phyloP scores from a whole-genome alignment of 2,797 vertebrate species.

The Melopsittacus undulatus region DNA sequence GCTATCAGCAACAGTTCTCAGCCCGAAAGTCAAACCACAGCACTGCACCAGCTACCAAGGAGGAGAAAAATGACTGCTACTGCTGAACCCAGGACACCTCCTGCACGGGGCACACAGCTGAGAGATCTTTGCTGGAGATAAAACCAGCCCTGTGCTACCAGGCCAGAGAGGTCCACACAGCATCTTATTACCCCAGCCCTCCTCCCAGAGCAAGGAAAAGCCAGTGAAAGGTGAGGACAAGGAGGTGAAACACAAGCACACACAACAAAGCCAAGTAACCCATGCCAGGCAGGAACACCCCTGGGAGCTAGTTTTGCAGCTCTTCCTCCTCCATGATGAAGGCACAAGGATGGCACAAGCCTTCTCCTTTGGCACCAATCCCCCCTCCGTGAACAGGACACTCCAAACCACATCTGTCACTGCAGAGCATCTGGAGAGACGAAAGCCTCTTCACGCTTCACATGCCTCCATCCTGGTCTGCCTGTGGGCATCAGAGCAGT shows the following conservation, averaged over 20 bases:
- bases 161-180: not conserved
- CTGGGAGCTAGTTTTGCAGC: not conserved
- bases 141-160: rapidly evolving
- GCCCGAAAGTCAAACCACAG: too few relatives aligned
- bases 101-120: not conserved
- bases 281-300: not conserved
- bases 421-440: not conserved
- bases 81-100: too few relatives aligned
- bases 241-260: not conserved
- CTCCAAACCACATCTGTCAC: not conserved
- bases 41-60: too few relatives aligned
- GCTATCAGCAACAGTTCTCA: too few relatives aligned
- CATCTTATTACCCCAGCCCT: not conserved
- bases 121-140: not conserved
- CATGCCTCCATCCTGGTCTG: rapidly evolving
- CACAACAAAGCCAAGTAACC: rapidly evolving
- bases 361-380: not conserved
- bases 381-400: not conserved
- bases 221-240: not conserved
- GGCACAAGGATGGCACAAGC: not conserved
- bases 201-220: not conserved
- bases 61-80: too few relatives aligned
- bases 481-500: not conserved
- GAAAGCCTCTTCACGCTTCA: not conserved
- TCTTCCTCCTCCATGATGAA: not conserved